Evolutionary conservation across 2,888 invertebrate species (phyloP), one percentile per base, ranked within the genome.

Genomic region (Callinectes sapidus): DNA sequence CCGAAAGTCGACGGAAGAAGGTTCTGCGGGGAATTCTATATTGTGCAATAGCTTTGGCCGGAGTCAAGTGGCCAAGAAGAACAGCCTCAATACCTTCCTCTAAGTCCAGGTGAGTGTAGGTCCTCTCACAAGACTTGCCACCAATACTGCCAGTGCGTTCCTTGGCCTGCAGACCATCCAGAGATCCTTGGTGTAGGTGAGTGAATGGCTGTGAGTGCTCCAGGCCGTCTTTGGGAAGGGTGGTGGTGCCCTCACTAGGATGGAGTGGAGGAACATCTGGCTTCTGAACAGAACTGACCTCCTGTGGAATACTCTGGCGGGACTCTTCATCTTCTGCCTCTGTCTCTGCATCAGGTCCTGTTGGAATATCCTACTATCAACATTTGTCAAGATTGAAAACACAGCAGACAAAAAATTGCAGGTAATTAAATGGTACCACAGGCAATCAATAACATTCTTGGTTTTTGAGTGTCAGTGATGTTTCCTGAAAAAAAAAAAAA

Each of bases 11-110:
- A 87, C 94, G 86, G 88, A 94, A 94, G 91, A 94, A 94, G 16
- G 94, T 94, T 48, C 94, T 91, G 14, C 94, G 91, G 13, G 94
- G 94, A 32, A 94, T 92, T 54, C 89, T 81, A 39, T 91, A 94
- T 71, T 91, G 86, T 55, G 94, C 92, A 54, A 94, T 94, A 39
- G 94, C 94, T 61, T 94, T 94, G 77, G 94, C 94, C 23, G 94
- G 94, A 28, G 94, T 94, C 28, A 94, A 87, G 13, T 89, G 91
- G 10, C 94, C 94, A 32, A 92, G 54, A 42, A 94, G 89, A 71
- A 94, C 94, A 23, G 92, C 92, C 66, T 94, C 94, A 81, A 94
- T 94, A n/a, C 94, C 94, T 86, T 94, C 92, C 88, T 94, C 94
- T 5, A 94, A 89, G 42, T 94, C 94, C 39, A 91, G 32, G 48